Percentiles rank a stretch among this genome's conserved stretches.
Evolutionary conservation across 2,888 invertebrate genomes (phyloP).

Genomic region (Pollenia amentaria): DNA sequence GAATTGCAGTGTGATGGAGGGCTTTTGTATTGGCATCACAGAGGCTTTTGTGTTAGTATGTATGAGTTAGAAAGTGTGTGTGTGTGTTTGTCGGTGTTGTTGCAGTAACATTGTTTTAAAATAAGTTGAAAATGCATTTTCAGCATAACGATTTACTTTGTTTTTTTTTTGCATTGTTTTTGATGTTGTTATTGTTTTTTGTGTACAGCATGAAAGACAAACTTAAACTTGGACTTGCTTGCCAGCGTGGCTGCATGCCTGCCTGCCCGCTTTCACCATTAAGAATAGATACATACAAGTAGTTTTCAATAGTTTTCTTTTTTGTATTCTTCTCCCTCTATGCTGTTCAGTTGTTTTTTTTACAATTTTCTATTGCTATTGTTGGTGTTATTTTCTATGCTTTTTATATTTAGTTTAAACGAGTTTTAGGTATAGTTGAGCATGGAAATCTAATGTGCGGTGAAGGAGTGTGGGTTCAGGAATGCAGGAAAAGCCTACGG

Average conservation of each 20-base stretch:
- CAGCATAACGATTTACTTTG: constrained; percentile 60
- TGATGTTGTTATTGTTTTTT: constrained; percentile 8
- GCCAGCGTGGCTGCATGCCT: constrained; percentile 31
- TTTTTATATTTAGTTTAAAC: constrained; percentile 35
- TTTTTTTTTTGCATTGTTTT: constrained; percentile 39
- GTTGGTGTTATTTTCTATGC: constrained; percentile 33
- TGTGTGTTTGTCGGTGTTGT: constrained; percentile 4
- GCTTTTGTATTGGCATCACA: constrained; percentile 34
- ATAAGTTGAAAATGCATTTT: constrained; percentile 65
- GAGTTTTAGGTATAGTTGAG: constrained; percentile 35
- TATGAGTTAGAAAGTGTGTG: background rate
- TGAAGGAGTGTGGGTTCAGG: background rate
- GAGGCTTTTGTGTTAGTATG: background rate
- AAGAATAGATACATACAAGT: constrained; percentile 59
- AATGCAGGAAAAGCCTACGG: constrained; percentile 63
- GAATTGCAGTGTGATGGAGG: constrained; percentile 26
- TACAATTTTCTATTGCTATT: constrained; percentile 21
- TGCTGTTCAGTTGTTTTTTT: constrained; percentile 22
- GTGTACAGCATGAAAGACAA: constrained; percentile 52
- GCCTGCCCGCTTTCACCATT: constrained; percentile 12
- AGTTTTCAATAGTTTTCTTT: constrained; percentile 62
- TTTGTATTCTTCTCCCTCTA: constrained; percentile 10
- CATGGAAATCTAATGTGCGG: constrained; percentile 21
- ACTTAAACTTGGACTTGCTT: constrained; percentile 73
- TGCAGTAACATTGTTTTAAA: constrained; percentile 60